Conservation (phyloP, 30 jellyfish, hydroid and myxozoan species). For the Aurelia sp. region DNA sequence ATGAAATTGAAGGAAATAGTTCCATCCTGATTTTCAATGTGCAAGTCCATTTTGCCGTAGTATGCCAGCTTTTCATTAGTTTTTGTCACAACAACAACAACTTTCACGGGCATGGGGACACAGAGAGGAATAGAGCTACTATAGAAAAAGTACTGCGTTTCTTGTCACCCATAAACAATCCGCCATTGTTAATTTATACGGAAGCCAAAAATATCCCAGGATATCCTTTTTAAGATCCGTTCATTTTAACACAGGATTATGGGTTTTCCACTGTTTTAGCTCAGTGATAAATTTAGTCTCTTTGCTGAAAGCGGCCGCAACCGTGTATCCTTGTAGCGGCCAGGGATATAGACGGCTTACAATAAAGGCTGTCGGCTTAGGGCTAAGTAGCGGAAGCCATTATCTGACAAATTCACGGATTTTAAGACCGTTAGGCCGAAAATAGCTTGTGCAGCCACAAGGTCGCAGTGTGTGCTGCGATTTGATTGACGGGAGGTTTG, state of each 20-base stretch:
- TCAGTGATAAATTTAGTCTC: background rate
- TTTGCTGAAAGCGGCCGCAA: background rate
- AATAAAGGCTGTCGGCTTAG: background rate
- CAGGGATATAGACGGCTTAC: background rate
- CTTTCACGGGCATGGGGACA: no score
- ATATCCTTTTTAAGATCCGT: conserved; percentile 40
- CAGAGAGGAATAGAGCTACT: no score
- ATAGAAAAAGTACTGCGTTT: no score
- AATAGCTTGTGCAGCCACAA: conserved; percentile 24
- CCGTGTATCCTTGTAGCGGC: background rate
- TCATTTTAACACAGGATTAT: conserved; percentile 31
- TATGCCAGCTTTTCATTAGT: no score
- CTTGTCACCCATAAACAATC: no score
- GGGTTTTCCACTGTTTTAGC: conserved; percentile 39
- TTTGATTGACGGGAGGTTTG: conserved; percentile 42
- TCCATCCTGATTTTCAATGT: no score
- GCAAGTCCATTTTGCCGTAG: no score
- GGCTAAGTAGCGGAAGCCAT: conserved; percentile 25
- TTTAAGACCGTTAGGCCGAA: conserved; percentile 37
- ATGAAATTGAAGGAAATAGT: no score
- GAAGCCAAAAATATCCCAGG: conserved; percentile 24
- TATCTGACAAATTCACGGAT: conserved; percentile 1
- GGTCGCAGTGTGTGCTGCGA: conserved; percentile 24
- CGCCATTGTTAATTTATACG: background rate
- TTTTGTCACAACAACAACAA: no score